A percentile compares a stretch with the other conserved stretches of the same genome.
Conservation (phyloP, 2,113 vertebrate genomes). For the Ageneiosus marmoratus region DNA sequence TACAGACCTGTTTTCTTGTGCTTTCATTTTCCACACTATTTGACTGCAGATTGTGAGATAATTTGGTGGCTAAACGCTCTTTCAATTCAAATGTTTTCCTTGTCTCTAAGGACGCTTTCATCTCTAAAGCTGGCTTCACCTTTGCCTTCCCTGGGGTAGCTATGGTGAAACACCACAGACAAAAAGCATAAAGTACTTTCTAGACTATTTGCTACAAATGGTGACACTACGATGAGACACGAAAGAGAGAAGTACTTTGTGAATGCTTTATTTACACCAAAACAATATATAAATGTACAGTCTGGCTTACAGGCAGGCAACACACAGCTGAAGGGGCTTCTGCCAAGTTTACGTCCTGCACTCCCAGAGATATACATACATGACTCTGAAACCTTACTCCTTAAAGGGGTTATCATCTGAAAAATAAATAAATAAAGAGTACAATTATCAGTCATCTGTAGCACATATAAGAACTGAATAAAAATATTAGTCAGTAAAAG, state of each 20-base stretch:
- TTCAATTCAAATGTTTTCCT: slow-evolving; percentile 39
- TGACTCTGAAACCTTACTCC: slow-evolving; percentile 84
- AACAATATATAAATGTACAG: neutral
- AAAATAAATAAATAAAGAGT: neutral
- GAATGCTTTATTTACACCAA: neutral
- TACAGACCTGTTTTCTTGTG: slow-evolving; percentile 55
- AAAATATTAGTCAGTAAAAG: neutral
- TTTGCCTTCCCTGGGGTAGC: slow-evolving; percentile 67
- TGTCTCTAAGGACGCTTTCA: slow-evolving; percentile 69
- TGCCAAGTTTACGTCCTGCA: slow-evolving; percentile 48
- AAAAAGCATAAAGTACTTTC: neutral
- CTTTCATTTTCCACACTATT: slow-evolving; percentile 22
- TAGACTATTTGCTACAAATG: neutral
- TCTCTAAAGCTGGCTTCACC: slow-evolving; percentile 76
- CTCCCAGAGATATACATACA: slow-evolving; percentile 70
- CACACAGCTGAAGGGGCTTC: slow-evolving; percentile 53
- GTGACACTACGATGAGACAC: neutral
- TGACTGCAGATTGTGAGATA: slow-evolving; percentile 21
- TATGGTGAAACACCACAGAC: slow-evolving; percentile 54
- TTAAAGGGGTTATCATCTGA: slow-evolving; percentile 74
- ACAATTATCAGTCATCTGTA: neutral
- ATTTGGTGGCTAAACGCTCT: slow-evolving; percentile 52
- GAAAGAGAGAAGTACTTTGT: neutral
- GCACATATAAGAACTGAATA: neutral
- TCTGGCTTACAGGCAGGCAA: slow-evolving; percentile 60